Evolutionary conservation across 1,140 invertebrate species (phyloP).

Genomic region (Antheraea mylitta): DNA sequence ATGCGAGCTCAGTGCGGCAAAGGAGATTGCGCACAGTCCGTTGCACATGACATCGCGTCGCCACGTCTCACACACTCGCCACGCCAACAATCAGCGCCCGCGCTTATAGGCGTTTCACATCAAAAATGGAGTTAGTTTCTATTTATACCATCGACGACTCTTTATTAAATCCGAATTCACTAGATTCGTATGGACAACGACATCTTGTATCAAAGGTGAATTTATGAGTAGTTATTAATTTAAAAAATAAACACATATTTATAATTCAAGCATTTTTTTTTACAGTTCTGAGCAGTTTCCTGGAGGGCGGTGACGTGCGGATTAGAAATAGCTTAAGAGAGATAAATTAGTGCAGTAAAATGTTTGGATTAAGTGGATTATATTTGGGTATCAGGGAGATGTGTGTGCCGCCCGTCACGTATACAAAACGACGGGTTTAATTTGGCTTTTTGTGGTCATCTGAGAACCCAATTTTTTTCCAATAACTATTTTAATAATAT

Average conservation of each 20-base stretch:
- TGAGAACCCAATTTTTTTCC: background rate
- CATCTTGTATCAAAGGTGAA: no score
- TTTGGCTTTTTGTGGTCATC: background rate
- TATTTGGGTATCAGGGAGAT: background rate
- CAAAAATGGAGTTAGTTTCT: no score
- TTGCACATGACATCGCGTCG: no score
- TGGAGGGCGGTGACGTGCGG: background rate
- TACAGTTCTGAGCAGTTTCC: background rate
- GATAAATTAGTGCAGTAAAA: background rate
- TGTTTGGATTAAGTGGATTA: conserved; percentile 1
- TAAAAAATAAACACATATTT: background rate
- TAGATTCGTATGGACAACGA: no score
- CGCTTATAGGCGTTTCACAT: no score
- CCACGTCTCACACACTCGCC: no score
- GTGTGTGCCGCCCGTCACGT: background rate
- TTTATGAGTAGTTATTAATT: background rate
- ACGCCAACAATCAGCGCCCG: no score
- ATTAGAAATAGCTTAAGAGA: conserved; percentile 3
- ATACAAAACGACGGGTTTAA: background rate
- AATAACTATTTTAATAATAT: no score
- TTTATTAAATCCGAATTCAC: no score
- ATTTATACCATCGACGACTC: no score
- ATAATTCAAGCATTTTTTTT: background rate
- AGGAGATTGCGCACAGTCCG: no score
- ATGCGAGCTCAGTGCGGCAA: no score